Percentiles rank a stretch among this genome's conserved stretches.
These are phyloP conservation scores for Villa cingulata DNA, from an alignment of 2,888 invertebrate genomes.

Conservation along the genomic window DNA sequence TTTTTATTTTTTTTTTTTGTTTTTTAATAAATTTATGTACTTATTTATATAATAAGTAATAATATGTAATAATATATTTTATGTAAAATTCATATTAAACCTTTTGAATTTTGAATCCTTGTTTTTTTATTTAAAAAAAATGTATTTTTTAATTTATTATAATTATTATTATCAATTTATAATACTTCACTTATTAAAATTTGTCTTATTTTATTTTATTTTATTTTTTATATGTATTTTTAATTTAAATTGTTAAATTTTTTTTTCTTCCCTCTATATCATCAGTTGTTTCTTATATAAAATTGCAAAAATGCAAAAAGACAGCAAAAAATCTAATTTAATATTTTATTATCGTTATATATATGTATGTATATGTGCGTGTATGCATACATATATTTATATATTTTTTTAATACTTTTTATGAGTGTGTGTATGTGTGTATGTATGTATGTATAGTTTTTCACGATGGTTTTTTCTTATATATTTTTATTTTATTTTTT, in stretches of 20 bases:
- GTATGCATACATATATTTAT: conserved; percentile 11
- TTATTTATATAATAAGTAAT: no score
- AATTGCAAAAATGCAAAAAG: conserved; percentile 38
- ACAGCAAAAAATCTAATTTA: conserved; percentile 28
- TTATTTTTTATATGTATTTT: conserved; percentile 13
- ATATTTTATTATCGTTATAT: no score
- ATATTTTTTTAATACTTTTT: conserved; percentile 16
- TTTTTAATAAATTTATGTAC: no score
- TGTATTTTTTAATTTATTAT: not conserved
- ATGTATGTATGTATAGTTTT: conserved; percentile 19
- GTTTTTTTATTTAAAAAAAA: no score
- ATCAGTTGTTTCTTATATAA: no score
- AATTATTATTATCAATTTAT: not conserved
- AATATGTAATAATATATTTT: no score
- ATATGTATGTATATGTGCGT: no score
- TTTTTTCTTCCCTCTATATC: conserved; percentile 18
- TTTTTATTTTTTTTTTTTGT: no score
- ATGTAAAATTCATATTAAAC: no score
- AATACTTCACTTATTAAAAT: conserved; percentile 2
- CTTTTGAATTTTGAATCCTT: no score
- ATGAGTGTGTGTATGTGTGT: no score
- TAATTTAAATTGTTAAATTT: conserved; percentile 13
- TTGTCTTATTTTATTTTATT: conserved; percentile 1
- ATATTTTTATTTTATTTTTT: conserved; percentile 12
- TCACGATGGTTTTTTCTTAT: conserved; percentile 9